A percentile compares a stretch with the other conserved stretches of the same genome.
These are phyloP conservation scores for Galeopterus variegatus DNA, from an alignment of 2,113 vertebrate species.

Conservation along the genomic window DNA sequence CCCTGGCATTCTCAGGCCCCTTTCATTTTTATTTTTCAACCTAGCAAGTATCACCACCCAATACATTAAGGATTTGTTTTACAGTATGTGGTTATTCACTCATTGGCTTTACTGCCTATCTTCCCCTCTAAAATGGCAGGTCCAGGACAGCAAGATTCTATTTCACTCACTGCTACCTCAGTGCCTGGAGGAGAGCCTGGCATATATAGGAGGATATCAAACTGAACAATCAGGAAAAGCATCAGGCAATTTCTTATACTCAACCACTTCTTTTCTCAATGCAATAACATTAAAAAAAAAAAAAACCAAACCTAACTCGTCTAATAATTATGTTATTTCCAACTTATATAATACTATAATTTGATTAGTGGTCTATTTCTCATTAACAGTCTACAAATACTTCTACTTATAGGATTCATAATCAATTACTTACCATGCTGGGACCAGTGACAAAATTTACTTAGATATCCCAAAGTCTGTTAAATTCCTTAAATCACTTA, in stretches of 20 bases:
- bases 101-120: neutral
- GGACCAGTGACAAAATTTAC: conserved; percentile 74
- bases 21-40: conserved; percentile 11
- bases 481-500: conserved; percentile 53
- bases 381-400: conserved; percentile 66
- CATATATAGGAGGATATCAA: neutral
- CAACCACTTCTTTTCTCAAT: neutral
- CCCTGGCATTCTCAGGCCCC: neutral
- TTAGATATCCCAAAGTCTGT: conserved; percentile 69
- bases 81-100: neutral
- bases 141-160: neutral
- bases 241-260: neutral
- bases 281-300: neutral
- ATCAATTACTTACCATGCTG: conserved; percentile 76
- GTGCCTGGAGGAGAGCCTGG: neutral
- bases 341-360: conserved; percentile 69
- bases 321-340: conserved; percentile 79
- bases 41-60: neutral
- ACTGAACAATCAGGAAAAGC: neutral
- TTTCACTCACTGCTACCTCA: neutral
- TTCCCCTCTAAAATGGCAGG: neutral
- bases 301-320: neutral
- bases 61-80: neutral
- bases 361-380: conserved; percentile 79
- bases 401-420: conserved; percentile 73